A percentile compares a stretch with the other conserved stretches of the same genome.
Evolutionary conservation across 2,113 vertebrate genomes (phyloP).

Genomic region (Chlorodrepanis virens): DNA sequence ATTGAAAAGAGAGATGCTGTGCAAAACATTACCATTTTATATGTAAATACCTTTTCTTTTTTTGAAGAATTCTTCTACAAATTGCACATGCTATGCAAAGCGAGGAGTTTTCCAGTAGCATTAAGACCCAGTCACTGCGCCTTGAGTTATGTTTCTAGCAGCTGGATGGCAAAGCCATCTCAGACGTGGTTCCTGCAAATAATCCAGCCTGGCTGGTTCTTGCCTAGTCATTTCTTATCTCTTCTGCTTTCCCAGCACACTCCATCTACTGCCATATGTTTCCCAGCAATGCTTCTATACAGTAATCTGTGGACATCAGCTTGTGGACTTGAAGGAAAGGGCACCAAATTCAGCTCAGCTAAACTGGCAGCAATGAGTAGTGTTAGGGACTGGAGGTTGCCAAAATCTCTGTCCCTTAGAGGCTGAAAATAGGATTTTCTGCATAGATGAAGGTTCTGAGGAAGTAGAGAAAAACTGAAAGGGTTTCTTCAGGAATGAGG

Average conservation of each 20-base stretch:
- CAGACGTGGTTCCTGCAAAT: not conserved
- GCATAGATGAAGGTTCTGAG: not conserved
- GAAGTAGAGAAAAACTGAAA: not conserved
- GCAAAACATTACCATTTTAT: not conserved
- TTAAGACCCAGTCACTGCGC: not conserved
- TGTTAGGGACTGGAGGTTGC: not conserved
- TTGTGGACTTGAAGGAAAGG: not conserved
- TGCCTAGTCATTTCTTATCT: not conserved
- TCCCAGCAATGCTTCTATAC: not conserved
- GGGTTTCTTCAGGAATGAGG: not conserved
- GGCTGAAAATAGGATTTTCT: not conserved
- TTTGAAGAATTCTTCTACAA: not conserved
- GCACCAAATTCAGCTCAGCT: not conserved
- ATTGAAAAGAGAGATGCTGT: not conserved
- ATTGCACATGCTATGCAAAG: not conserved
- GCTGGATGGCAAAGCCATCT: not conserved
- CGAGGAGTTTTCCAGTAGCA: not conserved
- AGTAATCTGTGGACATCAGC: not conserved
- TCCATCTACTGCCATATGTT: not conserved
- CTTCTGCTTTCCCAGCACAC: not conserved
- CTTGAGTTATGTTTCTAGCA: not conserved
- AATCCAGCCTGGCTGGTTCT: not conserved
- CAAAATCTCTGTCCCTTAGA: not conserved
- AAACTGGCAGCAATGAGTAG: not conserved
- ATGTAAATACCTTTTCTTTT: not conserved